phyloP scores from a whole-genome alignment of 2,797 vertebrate genomes.

The Taenioides sp. region DNA sequence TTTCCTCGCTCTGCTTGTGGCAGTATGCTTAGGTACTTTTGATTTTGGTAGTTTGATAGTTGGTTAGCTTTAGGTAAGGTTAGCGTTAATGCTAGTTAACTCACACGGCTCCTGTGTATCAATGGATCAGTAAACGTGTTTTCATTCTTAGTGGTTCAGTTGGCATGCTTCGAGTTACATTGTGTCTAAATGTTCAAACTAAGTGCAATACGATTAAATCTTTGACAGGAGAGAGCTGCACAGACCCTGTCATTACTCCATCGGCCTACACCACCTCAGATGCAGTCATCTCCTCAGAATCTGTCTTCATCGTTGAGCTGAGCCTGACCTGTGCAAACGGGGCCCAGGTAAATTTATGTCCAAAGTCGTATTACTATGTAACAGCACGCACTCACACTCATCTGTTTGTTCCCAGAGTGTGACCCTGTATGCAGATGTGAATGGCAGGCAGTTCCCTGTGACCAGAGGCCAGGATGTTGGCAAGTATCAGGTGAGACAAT shows the following conservation, averaged over 20 bases:
- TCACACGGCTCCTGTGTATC: neutral
- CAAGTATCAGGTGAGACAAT: conserved; percentile 84
- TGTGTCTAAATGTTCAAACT: neutral
- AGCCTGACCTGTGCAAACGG: conserved; percentile 89
- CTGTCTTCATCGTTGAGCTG: conserved; percentile 92
- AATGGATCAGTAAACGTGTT: neutral
- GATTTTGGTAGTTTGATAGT: neutral
- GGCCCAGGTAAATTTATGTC: conserved; percentile 79
- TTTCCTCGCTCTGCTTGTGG: conserved; percentile 62
- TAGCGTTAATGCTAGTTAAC: conserved; percentile 30
- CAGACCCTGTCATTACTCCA: conserved; percentile 86
- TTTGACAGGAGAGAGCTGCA: conserved; percentile 84
- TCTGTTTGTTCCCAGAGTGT: conserved; percentile 77
- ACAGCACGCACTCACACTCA: neutral
- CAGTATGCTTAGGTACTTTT: conserved; percentile 67
- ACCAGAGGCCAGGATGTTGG: conserved; percentile 91
- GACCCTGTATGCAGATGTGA: conserved; percentile 89
- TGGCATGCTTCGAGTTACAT: neutral
- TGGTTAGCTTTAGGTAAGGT: conserved; percentile 24
- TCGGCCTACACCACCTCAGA: conserved; percentile 93
- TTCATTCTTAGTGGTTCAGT: neutral
- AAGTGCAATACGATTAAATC: neutral
- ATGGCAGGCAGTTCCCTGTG: conserved; percentile 91
- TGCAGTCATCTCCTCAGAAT: conserved; percentile 91
- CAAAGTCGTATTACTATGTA: too few species aligned